Evolutionary conservation across 2,797 vertebrate genomes (phyloP).

Genomic region (Allobates femoralis): DNA sequence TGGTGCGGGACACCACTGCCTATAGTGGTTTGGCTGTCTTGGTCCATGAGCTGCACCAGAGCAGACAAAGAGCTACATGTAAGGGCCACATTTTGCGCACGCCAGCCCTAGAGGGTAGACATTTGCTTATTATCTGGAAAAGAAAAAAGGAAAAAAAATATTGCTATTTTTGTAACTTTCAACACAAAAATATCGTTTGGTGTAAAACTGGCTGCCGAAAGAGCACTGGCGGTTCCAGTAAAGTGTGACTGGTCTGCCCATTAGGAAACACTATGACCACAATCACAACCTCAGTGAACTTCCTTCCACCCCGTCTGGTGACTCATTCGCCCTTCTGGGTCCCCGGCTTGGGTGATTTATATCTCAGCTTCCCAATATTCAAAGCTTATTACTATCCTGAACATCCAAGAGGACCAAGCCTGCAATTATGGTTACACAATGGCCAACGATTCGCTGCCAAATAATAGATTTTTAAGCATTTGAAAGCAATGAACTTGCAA

Average conservation of each 20-base stretch:
- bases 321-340: slow-evolving; percentile 37
- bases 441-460: slow-evolving; percentile 15
- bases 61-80: too few relatives aligned
- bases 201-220: slow-evolving; percentile 21
- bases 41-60: too few relatives aligned
- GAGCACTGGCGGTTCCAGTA: slow-evolving; percentile 17
- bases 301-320: slow-evolving; percentile 32
- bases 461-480: slow-evolving; percentile 43
- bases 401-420: background rate
- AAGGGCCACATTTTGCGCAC: too few relatives aligned
- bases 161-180: background rate
- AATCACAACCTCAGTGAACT: slow-evolving; percentile 42
- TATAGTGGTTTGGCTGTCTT: too few relatives aligned
- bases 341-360: slow-evolving; percentile 35
- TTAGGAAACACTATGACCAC: slow-evolving; percentile 34
- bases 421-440: slow-evolving; percentile 54
- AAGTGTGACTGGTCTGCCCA: slow-evolving; percentile 26
- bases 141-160: too few relatives aligned
- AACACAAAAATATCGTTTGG: slow-evolving; percentile 33
- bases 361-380: slow-evolving; percentile 24
- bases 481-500: slow-evolving; percentile 43
- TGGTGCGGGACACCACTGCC: too few relatives aligned
- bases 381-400: slow-evolving; percentile 12
- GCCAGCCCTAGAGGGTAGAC: background rate
- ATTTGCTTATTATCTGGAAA: background rate